Evolutionary conservation across 2,888 invertebrate genomes (phyloP), one percentile per base, ranked within the genome.

Genomic region (Micoletzkya japonica): DNA sequence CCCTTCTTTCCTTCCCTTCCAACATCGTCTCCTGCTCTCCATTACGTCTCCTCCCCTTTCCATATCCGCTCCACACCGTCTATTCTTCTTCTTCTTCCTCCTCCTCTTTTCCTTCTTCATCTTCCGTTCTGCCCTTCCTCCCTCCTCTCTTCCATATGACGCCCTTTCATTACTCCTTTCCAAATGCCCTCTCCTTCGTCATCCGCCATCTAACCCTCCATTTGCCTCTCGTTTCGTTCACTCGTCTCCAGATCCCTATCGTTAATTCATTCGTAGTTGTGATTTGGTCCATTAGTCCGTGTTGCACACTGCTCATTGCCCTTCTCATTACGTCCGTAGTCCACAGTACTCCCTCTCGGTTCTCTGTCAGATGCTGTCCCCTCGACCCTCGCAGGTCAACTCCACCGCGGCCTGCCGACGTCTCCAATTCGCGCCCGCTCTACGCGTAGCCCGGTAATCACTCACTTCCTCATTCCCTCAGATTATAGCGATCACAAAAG

Each of bases 401-500:
- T 52, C 7, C 64, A 64, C 64, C 2, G 50, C 64, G 3, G 64
- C 64, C 34, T 64, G 64, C 26, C 64, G 64, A 7, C 64, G 64
- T 6, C 52, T 64, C 34, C 64, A 64, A 37, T 64, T 64, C 64
- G 39, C 64, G 26, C 34, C 28, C 20, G 37, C 64, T n/a, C 50
- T 64, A 10, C 50, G 64, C 7, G 30, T 37, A 1, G 30, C 64
- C 36, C 50, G 52, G 64, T 61, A 24, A 61, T 44, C n/a, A n/a
- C n/a, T n/a, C n/a, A n/a, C n/a, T n/a, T n/a, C n/a, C n/a, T n/a
- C n/a, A n/a, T n/a, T n/a, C n/a, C n/a, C n/a, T n/a, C n/a, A n/a
- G n/a, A n/a, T n/a, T n/a, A n/a, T n/a, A n/a, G n/a, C n/a, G n/a
- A n/a, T n/a, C n/a, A n/a, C n/a, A n/a, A n/a, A n/a, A n/a, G n/a